Conservation (phyloP, 2,888 invertebrate genomes). For the Spodoptera picta region DNA sequence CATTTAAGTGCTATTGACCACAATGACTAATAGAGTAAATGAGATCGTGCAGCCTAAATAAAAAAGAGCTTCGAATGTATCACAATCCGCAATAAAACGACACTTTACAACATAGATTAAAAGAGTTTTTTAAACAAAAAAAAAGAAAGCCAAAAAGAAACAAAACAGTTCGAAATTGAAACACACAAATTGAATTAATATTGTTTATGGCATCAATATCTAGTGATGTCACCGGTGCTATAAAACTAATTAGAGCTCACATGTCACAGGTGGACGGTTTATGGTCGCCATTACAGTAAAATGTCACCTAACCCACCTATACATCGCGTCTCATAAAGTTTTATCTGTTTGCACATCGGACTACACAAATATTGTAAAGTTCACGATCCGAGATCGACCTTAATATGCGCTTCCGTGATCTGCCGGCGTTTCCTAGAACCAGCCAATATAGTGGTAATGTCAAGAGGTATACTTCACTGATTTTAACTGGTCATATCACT, state of each 20-base stretch:
- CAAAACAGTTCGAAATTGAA: slow-evolving; percentile 31
- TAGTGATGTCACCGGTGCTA: slow-evolving; percentile 66
- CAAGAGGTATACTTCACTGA: slow-evolving; percentile 1
- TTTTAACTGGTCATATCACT: slow-evolving; percentile 8
- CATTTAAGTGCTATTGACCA: too few relatives aligned
- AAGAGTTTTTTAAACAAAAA: slow-evolving; percentile 55
- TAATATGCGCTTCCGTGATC: slow-evolving; percentile 48
- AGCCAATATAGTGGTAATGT: slow-evolving; percentile 8
- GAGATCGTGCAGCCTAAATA: too few relatives aligned
- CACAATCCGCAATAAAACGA: slow-evolving; percentile 5
- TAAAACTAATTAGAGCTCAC: slow-evolving; percentile 76
- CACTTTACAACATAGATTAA: slow-evolving; percentile 52
- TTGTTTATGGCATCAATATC: slow-evolving; percentile 60
- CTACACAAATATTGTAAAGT: slow-evolving; percentile 52
- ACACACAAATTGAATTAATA: slow-evolving; percentile 69
- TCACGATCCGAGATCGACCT: slow-evolving; percentile 49
- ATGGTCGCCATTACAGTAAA: slow-evolving; percentile 57
- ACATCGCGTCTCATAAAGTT: slow-evolving; percentile 45
- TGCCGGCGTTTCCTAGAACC: slow-evolving; percentile 19
- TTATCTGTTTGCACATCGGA: slow-evolving; percentile 50
- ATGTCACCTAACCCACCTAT: slow-evolving; percentile 51
- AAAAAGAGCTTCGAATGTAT: too few relatives aligned
- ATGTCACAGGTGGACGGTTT: slow-evolving; percentile 66
- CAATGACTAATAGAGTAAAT: too few relatives aligned
- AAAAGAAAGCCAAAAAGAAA: slow-evolving; percentile 13